Conservation (phyloP, 2,888 invertebrate species). For the Epistrophe grossulariae region DNA sequence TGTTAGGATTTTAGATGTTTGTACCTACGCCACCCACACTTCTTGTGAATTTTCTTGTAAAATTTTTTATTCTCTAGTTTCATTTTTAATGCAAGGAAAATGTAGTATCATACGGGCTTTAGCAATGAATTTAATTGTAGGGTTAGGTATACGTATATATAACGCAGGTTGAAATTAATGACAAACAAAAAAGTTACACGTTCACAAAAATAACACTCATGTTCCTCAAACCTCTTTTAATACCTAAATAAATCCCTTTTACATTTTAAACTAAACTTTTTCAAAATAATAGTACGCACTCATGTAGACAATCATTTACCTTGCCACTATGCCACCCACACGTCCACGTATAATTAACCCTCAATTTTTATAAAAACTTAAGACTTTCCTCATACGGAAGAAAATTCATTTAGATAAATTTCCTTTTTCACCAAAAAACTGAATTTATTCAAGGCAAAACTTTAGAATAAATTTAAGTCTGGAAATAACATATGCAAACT, state of each 20-base stretch:
- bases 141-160: too few relatives aligned
- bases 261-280: not conserved
- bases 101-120: too few relatives aligned
- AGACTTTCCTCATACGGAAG: not conserved
- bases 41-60: too few relatives aligned
- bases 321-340: not conserved
- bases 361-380: not conserved
- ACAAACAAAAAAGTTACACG: not conserved
- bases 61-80: too few relatives aligned
- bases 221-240: not conserved
- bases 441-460: slow-evolving; percentile 37
- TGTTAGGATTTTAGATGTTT: too few relatives aligned
- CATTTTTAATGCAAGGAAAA: too few relatives aligned
- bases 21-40: too few relatives aligned
- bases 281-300: slow-evolving; percentile 10
- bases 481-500: slow-evolving; percentile 27
- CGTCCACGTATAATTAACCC: not conserved
- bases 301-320: slow-evolving; percentile 15
- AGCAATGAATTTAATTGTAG: too few relatives aligned
- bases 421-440: not conserved
- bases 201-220: not conserved
- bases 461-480: slow-evolving; percentile 15
- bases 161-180: not conserved
- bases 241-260: not conserved
- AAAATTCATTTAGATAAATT: slow-evolving; percentile 17